A percentile compares a stretch with the other conserved stretches of the same genome.
Conservation (phyloP, 2,888 invertebrate genomes). For the Neelides folsomi region DNA sequence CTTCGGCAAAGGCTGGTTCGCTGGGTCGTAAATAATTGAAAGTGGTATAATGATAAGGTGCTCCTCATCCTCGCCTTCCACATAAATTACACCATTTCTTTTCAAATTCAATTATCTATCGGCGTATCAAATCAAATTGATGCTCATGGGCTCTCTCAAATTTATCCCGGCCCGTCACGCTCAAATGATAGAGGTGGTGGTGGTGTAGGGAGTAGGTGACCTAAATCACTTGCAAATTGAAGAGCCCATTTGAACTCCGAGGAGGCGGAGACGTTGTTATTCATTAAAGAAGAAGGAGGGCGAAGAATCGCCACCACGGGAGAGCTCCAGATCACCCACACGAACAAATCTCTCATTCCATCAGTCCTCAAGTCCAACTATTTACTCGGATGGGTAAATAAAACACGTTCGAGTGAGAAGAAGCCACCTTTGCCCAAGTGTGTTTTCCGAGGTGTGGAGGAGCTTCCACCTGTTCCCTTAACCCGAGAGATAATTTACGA, state of each 20-base stretch:
- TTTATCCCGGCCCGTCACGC: slow-evolving; percentile 26
- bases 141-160: slow-evolving; percentile 23
- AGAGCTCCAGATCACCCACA: slow-evolving; percentile 1
- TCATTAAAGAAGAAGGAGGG: not conserved
- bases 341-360: not conserved
- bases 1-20: slow-evolving; percentile 6
- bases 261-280: not conserved
- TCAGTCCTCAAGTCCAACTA: too few relatives aligned
- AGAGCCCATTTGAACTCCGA: slow-evolving; percentile 1
- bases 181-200: slow-evolving; percentile 12
- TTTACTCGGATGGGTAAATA: too few relatives aligned
- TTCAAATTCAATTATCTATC: slow-evolving; percentile 30
- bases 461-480: too few relatives aligned
- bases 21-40: slow-evolving; percentile 19
- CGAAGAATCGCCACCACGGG: slow-evolving; percentile 2
- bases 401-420: too few relatives aligned
- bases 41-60: slow-evolving; percentile 27
- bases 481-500: too few relatives aligned
- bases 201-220: slow-evolving; percentile 8
- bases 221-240: slow-evolving; percentile 19
- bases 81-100: slow-evolving; percentile 22
- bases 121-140: slow-evolving; percentile 25
- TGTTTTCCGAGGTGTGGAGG: too few relatives aligned
- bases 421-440: too few relatives aligned
- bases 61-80: slow-evolving; percentile 9